Base-by-base conservation (phyloP, 1,140 invertebrate genomes). In the Muscidifurax raptorellus region DNA sequence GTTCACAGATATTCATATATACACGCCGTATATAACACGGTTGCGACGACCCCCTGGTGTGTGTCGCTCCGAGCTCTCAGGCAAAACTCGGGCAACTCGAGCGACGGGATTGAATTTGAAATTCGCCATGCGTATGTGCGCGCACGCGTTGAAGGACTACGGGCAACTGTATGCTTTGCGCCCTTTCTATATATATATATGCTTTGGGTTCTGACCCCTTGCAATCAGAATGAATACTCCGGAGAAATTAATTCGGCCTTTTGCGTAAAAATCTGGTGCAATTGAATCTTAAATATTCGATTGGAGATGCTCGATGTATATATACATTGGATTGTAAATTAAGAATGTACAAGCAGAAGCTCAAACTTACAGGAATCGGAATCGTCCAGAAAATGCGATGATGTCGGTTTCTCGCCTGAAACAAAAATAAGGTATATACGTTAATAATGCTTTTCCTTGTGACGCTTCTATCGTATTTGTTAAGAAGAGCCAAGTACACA, bases 231-330 rank as follows among this genome's bases (percentile, higher is more conserved):
- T 36, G 76, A 72, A 80, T 80, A 64, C 32, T 12, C n/a, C 18
- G 30, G 78, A 59, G n/a, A 72, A 84, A 79, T 84, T 84, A 79
- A 79, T 72, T 84, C 80, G 59, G 30, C 27, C 74, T 83, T 71
- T 83, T 30, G 27, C 28, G 64, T 32, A 76, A 76, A 80, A 28
- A n/a, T 72, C 27, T 18, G 44, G 52, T 82, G 74, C 69, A 59
- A 30, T 74, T 18, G n/a, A 9, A 25, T 9, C 18, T 27, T 40
- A 18, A 80, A 80, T 80, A 80, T 80, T 59, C 32, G n/a, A 67
- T 67, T 32, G 1, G 28, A 64, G 18, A 78, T 10, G 15, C n/a
- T n/a, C n/a, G n/a, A n/a, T 22, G 13, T 9, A 12, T 40, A 40
- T 9, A 40, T 9, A 40, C 7, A 40, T 40, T n/a, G n/a, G n/a